These are phyloP conservation scores for Sylvia borin DNA, from an alignment of 2,797 vertebrate species.

Conservation along the genomic window DNA sequence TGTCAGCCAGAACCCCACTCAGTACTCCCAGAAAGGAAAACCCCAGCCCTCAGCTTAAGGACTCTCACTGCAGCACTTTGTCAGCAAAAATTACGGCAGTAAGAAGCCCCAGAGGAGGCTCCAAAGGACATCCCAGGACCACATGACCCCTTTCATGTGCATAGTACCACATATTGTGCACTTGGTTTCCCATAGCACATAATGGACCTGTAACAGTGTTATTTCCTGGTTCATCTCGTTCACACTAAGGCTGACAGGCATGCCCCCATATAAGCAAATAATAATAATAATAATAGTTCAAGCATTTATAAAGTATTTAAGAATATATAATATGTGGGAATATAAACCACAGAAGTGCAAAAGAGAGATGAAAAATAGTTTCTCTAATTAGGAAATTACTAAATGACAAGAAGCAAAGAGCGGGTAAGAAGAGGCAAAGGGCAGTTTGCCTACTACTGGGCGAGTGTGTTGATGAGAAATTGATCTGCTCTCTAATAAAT, in stretches of 20 bases:
- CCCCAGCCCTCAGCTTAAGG: not conserved
- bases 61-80: not conserved
- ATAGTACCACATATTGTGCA: not conserved
- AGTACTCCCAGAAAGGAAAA: not conserved
- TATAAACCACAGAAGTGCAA: not conserved
- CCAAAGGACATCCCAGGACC: not conserved
- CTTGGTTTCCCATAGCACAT: fast-evolving
- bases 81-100: not conserved
- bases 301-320: not conserved
- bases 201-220: not conserved
- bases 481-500: slow-evolving; percentile 20
- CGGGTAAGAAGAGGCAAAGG: not conserved
- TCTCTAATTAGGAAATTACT: not conserved
- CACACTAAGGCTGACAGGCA: not conserved
- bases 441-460: not conserved
- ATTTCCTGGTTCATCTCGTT: not conserved
- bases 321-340: not conserved
- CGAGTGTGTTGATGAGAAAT: slow-evolving; percentile 29
- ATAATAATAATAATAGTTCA: not conserved
- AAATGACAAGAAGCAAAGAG: not conserved
- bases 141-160: not conserved
- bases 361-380: not conserved
- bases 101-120: not conserved
- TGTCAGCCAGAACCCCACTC: not conserved
- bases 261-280: not conserved